Conservation (phyloP, 2,888 invertebrate genomes). For the Nomada lathburiana region DNA sequence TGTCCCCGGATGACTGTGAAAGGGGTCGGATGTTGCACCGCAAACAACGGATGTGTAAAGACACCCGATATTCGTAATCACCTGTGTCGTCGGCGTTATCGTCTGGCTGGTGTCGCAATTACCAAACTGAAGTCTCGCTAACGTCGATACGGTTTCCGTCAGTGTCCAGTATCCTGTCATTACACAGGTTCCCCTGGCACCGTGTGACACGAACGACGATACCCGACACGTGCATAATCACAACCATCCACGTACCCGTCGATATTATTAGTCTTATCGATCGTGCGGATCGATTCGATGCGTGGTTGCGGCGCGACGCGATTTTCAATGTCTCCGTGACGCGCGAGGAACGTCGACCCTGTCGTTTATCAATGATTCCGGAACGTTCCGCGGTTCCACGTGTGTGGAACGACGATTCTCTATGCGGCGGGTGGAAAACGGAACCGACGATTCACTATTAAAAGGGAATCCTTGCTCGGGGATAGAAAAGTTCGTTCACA, state of each 20-base stretch:
- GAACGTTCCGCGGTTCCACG: neutral
- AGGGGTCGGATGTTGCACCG: slow-evolving; percentile 55
- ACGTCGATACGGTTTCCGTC: slow-evolving; percentile 38
- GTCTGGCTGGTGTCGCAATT: slow-evolving; percentile 70
- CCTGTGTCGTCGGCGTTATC: slow-evolving; percentile 74
- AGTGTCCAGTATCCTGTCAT: slow-evolving; percentile 77
- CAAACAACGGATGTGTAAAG: slow-evolving; percentile 78
- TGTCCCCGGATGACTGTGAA: neutral
- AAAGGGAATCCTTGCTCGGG: neutral
- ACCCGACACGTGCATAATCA: slow-evolving; percentile 43
- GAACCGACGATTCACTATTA: neutral
- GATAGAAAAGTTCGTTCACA: neutral
- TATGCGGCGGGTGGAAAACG: neutral
- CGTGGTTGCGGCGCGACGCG: neutral
- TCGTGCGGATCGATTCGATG: slow-evolving; percentile 46
- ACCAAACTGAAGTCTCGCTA: slow-evolving; percentile 68
- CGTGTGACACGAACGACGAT: slow-evolving; percentile 46
- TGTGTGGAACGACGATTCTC: neutral
- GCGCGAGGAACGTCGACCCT: neutral
- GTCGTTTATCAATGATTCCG: neutral
- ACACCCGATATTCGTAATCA: slow-evolving; percentile 75
- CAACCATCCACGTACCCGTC: slow-evolving; percentile 30
- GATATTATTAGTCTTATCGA: slow-evolving; percentile 61
- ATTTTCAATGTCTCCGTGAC: neutral
- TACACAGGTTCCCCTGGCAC: slow-evolving; percentile 54